Evolutionary conservation across 1,140 invertebrate genomes (phyloP), one percentile per base, ranked within the genome.

Genomic region (Philaenus spumarius): DNA sequence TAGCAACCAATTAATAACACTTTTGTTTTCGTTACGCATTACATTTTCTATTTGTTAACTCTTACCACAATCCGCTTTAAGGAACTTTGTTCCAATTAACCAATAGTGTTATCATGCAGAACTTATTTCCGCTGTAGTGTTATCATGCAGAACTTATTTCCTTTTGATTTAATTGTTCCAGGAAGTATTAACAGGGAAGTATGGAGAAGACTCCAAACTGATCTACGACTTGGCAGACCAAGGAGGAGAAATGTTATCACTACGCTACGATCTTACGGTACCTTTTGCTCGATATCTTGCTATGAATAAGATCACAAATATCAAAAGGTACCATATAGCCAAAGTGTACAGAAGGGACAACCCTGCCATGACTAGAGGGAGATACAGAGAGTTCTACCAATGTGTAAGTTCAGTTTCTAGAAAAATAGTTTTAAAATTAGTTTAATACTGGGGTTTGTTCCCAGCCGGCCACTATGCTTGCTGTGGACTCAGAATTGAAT

Each of bases 211-310:
- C 75, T 94, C 95, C 0, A 99, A 99, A 72, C 76, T 99, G 0
- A 98, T 99, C 50, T 99, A 98, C 75, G 96, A 99, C 74, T 76
- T 99, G 7, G 93, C 91, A 71, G 96, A 99, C 78, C 96, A 99
- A 77, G 97, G 96, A 51, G 97, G 97, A 35, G 97, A 99, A 78
- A 87, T 93, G 55, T 73, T 95, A n/a, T 88, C 90, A 6, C 74
- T 95, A 61, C 80, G 92, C 55, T 95, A 95, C 72, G 91, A 96
- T 70, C 72, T 95, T 37, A 93, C 90, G 3, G 96, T 99, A 51
- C 97, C 97, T 46, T 91, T 99, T 77, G 97, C 97, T 30, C 79
- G 97, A 43, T 99, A 97, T 72, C 72, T 99, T 60, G 97, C 97
- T 2, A 97, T 98, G 94, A 95, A 89, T 72, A 99, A 99, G 78